Base-by-base conservation (phyloP, 2,113 vertebrate species). In the Tyrannus savana region DNA sequence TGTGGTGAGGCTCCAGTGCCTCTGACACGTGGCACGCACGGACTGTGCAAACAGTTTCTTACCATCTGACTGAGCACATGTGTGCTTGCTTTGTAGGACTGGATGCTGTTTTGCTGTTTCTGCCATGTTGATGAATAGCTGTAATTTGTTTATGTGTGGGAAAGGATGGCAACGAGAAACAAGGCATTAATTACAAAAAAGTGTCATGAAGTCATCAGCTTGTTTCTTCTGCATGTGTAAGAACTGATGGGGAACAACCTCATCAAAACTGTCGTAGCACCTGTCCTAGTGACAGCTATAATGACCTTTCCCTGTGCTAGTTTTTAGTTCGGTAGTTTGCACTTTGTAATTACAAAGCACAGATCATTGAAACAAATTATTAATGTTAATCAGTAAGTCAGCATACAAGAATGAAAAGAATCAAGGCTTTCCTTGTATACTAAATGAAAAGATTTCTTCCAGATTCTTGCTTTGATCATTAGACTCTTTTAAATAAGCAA, bases 391-490 rank as follows among this genome's bases (percentile, higher is more conserved):
- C 31, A 42, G 49, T 64, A 89, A 58, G 80, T 89, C 84, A 96
- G 62, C 80, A 37, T 72, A 42, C 18, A 90, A 84, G 84, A 96
- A 94, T 84, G 53, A 63, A 60, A 86, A 79, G 80, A 92, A 92
- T 87, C 66, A 73, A 69, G 83, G 66, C 73, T 95, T n/a, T 76
- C 58, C 41, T 68, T 75, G 64, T 68, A 66, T 73, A 39, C 46
- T 69, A 92, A 88, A 89, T 81, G 80, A 95, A 87, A 79, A 94
- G 41, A 89, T 96, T 96, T 90, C 80, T 87, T 78, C 37, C 86
- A 95, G 80, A 92, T 94, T 96, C 77, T 79, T 95, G 68, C 90
- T 95, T 96, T 95, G 93, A 92, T 94, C 84, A 58, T 92, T 84
- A 93, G 62, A 42, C 67, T 89, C 55, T 82, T 62, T 94, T 87